Conservation (phyloP, 1,140 invertebrate species). For the Rhyacophila brunnea region DNA sequence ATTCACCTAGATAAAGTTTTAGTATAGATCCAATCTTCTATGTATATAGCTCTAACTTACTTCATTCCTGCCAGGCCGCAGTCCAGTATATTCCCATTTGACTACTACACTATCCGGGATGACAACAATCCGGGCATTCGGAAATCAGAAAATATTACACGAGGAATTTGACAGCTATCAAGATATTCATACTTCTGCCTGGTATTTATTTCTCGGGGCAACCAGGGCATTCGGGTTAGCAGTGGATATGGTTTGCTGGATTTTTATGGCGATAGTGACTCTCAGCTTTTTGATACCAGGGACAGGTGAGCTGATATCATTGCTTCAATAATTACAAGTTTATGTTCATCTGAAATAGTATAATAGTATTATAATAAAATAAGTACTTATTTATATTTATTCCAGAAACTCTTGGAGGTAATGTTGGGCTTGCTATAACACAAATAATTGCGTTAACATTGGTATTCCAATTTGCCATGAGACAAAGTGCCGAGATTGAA, state of each 20-base stretch:
- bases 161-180: conserved; percentile 55
- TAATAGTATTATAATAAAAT: too few relatives aligned
- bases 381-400: too few relatives aligned
- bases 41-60: too few relatives aligned
- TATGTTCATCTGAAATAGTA: too few relatives aligned
- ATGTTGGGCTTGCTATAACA: conserved; percentile 62
- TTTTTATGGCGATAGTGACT: conserved; percentile 62
- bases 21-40: too few relatives aligned
- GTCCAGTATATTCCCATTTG: conserved; percentile 71
- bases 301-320: conserved; percentile 1
- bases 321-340: too few relatives aligned
- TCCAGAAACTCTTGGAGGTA: conserved; percentile 51
- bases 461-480: conserved; percentile 65
- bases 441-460: conserved; percentile 62
- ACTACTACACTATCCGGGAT: conserved; percentile 66
- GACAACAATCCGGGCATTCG: conserved; percentile 65
- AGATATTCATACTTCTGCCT: conserved; percentile 50
- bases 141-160: conserved; percentile 57
- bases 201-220: conserved; percentile 65
- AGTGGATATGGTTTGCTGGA: conserved; percentile 65
- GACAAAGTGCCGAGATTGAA: conserved; percentile 64
- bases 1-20: too few relatives aligned
- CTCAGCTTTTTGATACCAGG: conserved; percentile 54
- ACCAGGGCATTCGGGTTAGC: conserved; percentile 71
- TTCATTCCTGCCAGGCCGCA: conserved; percentile 49